Base-by-base conservation (phyloP, 2,113 vertebrate species). In the Tor tambroides region DNA sequence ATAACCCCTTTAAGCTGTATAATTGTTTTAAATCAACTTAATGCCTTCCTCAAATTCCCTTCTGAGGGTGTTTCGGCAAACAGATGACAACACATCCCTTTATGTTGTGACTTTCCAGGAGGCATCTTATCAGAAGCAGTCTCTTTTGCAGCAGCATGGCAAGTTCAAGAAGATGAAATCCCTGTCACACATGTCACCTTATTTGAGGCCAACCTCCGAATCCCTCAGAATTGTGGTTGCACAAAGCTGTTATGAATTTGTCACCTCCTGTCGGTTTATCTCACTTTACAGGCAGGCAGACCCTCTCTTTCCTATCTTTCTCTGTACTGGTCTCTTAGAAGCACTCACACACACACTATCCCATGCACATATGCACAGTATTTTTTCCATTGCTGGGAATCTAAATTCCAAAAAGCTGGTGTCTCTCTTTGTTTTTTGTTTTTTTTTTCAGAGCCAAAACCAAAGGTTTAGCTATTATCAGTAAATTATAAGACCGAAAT, bases 261-360 rank as follows among this genome's bases (percentile, higher is more conserved):
- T 93, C 92, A 93, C 93, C 93, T 92, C 88, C 83, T 85, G 90
- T 92, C 87, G 90, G 91, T 94, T 95, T 95, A 95, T 95, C 95
- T 93, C 38, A 46, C 78, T 87, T 90, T 93, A 83, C 82, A 84
- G 82, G 89, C 94, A 94, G 94, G 89, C 92, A 75, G 90, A 67
- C 71, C 63, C 56, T 88, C 87, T 88, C 87, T 90, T 77, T 89
- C 90, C 54, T 80, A 35, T 54, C 46, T 54, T 17, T 84, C 19
- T 67, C 30, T 65, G 38, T 11, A 32, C 65, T 32, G 9, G 61
- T 80, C 63, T 82, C 11, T 10, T 54, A 32, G 91, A 89, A 92
- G 90, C 87, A 14, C 38, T 72, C 54, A 43, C 67, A 84, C 23
- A 77, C n/a, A 65, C 43, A 63, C 59, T 54, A 63, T 15, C 12